Evolutionary conservation across 2,113 vertebrate genomes (phyloP).

Genomic region (Engystomops pustulosus): DNA sequence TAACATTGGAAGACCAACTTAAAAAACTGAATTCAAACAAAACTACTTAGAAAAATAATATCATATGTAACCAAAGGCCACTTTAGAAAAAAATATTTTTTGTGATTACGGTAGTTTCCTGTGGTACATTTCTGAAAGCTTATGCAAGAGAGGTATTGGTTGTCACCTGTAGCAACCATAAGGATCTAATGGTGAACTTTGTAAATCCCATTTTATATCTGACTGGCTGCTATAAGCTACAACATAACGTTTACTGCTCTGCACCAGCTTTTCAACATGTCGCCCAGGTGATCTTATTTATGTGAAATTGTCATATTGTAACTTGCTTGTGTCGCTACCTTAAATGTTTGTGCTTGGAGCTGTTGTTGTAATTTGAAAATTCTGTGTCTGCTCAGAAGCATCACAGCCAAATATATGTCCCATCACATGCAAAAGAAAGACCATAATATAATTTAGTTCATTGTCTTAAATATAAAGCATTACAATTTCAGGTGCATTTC

Average conservation of each 20-base stretch:
- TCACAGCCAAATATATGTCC: conserved; percentile 38
- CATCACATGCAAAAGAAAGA: not conserved
- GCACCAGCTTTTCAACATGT: not conserved
- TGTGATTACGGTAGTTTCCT: not conserved
- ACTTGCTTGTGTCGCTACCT: conserved; percentile 50
- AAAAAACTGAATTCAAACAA: not conserved
- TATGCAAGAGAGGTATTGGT: not conserved
- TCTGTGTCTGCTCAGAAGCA: conserved; percentile 44
- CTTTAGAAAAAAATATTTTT: not conserved
- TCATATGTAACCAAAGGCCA: not conserved
- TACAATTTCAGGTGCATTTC: not conserved
- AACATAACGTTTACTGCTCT: not conserved
- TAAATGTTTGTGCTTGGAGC: conserved; percentile 48
- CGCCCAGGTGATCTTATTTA: not conserved
- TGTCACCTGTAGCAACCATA: not conserved
- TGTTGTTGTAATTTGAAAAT: conserved; percentile 19
- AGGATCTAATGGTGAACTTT: not conserved
- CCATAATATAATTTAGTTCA: not conserved
- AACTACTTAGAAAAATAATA: not conserved
- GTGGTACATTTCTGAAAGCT: not conserved
- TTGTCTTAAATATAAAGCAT: not conserved
- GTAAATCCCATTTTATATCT: not conserved
- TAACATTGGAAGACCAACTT: not conserved
- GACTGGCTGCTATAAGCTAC: not conserved
- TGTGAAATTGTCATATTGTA: not conserved